phyloP scores from a whole-genome alignment of 2,888 invertebrate species.

The Hirtodrosophila alboralis region DNA sequence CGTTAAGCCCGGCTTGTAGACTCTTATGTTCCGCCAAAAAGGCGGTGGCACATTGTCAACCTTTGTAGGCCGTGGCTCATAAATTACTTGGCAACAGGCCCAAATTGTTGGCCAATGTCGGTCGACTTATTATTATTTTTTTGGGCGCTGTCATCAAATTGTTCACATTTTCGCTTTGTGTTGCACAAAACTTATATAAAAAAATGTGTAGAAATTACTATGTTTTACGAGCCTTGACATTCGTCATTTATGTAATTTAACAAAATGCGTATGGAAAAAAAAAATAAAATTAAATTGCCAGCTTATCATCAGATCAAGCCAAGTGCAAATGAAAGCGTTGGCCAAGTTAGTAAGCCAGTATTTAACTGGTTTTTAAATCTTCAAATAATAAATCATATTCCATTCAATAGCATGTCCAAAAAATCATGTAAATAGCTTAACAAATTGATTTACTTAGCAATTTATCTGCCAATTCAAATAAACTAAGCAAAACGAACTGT shows the following conservation, averaged over 20 bases:
- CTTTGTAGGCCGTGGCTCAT: constrained; percentile 23
- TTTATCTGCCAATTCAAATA: constrained; percentile 13
- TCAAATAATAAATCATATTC: constrained; percentile 20
- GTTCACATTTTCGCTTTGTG: constrained; percentile 52
- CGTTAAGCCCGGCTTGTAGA: constrained; percentile 5
- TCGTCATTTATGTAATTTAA: constrained; percentile 54
- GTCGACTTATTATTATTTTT: constrained; percentile 1
- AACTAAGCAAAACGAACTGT: constrained; percentile 38
- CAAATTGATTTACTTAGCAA: constrained; percentile 21
- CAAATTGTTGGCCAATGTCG: constrained; percentile 43
- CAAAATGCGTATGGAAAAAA: constrained; percentile 19
- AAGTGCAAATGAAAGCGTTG: constrained; percentile 49
- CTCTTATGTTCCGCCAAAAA: constrained; percentile 42
- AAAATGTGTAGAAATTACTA: constrained; percentile 34
- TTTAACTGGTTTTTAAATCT: neutral
- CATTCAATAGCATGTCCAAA: constrained; percentile 17
- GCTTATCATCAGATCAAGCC: constrained; percentile 27
- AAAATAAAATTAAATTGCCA: constrained; percentile 44
- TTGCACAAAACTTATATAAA: constrained; percentile 48
- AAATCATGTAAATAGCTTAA: constrained; percentile 10
- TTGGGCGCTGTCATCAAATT: constrained; percentile 41
- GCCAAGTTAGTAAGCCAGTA: constrained; percentile 2
- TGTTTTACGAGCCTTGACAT: constrained; percentile 52
- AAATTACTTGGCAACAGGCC: constrained; percentile 38
- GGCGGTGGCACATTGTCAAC: constrained; percentile 19